Percentiles rank a stretch among this genome's conserved stretches.
These are phyloP conservation scores for Heliornis fulica DNA, from an alignment of 2,113 vertebrate genomes.

Conservation along the genomic window DNA sequence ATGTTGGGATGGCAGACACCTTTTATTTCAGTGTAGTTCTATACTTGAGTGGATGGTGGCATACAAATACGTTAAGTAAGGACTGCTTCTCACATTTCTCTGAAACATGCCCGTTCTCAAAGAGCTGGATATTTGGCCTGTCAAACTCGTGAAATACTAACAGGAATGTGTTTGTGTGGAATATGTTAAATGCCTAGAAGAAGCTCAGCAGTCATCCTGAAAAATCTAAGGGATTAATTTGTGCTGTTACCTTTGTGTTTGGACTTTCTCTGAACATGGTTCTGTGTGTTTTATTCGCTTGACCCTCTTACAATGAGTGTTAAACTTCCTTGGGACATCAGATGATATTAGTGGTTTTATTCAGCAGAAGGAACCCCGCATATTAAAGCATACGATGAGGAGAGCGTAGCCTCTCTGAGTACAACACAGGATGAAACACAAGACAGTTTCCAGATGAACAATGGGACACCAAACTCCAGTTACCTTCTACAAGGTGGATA, in stretches of 20 bases:
- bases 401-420: slow-evolving; percentile 92
- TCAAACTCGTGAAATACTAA: background rate
- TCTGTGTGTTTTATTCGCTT: background rate
- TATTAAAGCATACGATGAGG: slow-evolving; percentile 93
- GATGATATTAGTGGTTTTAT: slow-evolving; percentile 25
- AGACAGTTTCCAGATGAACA: slow-evolving; percentile 88
- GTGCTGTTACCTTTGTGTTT: background rate
- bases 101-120: background rate
- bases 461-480: slow-evolving; percentile 82
- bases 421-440: slow-evolving; percentile 91
- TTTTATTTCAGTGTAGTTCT: background rate
- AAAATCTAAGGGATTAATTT: background rate
- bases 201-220: background rate
- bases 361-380: slow-evolving; percentile 77
- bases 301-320: background rate
- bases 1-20: background rate
- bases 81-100: background rate
- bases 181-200: background rate
- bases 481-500: slow-evolving; percentile 89
- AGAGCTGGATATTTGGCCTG: background rate
- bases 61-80: background rate
- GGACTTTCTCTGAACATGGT: background rate
- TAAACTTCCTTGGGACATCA: background rate
- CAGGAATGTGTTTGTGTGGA: background rate
- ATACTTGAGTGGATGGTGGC: background rate